Conservation (phyloP, 1,140 invertebrate genomes). For the Drosophila tristis region DNA sequence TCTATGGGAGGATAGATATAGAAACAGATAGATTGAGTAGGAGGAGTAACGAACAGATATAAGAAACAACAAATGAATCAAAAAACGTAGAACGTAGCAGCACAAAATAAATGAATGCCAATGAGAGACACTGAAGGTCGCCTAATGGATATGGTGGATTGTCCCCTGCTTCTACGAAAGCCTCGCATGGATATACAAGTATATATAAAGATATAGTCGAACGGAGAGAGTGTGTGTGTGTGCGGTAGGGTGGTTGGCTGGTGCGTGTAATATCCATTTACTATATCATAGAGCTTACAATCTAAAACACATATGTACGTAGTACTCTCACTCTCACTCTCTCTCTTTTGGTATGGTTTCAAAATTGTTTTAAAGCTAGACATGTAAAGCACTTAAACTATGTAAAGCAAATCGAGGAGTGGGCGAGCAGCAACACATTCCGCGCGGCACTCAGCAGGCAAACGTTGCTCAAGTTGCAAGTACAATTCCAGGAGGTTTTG, state of each 20-base stretch:
- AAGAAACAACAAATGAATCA: slow-evolving; percentile 31
- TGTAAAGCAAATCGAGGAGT: slow-evolving; percentile 5
- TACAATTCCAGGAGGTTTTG: slow-evolving; percentile 10
- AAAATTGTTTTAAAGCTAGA: slow-evolving; percentile 78
- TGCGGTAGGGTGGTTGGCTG: background rate
- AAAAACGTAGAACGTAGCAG: slow-evolving; percentile 32
- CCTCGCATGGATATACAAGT: slow-evolving; percentile 9
- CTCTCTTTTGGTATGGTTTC: slow-evolving; percentile 6
- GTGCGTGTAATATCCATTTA: slow-evolving; percentile 26
- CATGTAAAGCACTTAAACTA: slow-evolving; percentile 51
- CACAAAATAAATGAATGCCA: slow-evolving; percentile 72
- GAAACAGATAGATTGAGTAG: slow-evolving; percentile 4
- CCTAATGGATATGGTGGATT: slow-evolving; percentile 26
- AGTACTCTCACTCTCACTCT: background rate
- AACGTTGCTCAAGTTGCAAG: slow-evolving; percentile 65
- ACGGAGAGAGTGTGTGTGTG: slow-evolving; percentile 1
- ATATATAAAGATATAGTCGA: slow-evolving; percentile 10
- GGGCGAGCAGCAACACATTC: slow-evolving; percentile 3
- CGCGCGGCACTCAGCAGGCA: slow-evolving; percentile 59
- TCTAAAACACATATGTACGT: slow-evolving; percentile 42
- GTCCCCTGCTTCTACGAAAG: slow-evolving; percentile 39
- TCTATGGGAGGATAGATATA: too few relatives aligned
- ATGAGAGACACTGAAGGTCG: slow-evolving; percentile 70
- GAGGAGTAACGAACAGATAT: slow-evolving; percentile 39
- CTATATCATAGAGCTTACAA: slow-evolving; percentile 42